Conservation (phyloP, 2,113 vertebrate genomes). For the Rhodinocichla rosea region DNA sequence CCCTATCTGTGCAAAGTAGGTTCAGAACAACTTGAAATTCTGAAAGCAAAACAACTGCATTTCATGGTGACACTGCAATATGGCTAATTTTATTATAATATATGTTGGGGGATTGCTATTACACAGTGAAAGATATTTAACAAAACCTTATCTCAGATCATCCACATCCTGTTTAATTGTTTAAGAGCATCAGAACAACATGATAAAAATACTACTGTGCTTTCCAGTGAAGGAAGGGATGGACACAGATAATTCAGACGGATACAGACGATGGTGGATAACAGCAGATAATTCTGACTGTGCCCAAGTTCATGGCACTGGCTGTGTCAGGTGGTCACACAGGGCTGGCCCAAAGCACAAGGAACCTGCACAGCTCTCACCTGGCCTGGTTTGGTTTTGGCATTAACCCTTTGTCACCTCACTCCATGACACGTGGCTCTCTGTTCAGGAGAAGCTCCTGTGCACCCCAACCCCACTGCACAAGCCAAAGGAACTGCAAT, state of each 20-base stretch:
- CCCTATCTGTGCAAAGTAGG: neutral
- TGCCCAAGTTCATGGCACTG: neutral
- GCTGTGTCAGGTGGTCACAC: neutral
- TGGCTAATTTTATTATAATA: neutral
- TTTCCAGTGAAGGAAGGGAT: neutral
- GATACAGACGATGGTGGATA: neutral
- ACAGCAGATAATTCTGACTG: neutral
- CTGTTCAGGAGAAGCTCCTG: neutral
- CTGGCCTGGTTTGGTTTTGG: neutral
- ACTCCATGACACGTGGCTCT: fast-evolving
- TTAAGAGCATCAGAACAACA: neutral
- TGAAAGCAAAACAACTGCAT: neutral
- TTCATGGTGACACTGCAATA: neutral
- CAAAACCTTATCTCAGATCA: neutral
- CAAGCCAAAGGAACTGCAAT: neutral
- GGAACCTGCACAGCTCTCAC: neutral
- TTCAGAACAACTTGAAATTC: neutral
- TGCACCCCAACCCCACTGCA: neutral
- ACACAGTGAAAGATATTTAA: neutral
- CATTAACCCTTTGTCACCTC: neutral
- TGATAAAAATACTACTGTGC: neutral
- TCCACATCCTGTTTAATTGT: neutral
- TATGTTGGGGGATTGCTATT: neutral
- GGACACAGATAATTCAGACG: neutral
- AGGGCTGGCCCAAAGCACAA: neutral